Evolutionary conservation across 2,888 invertebrate species (phyloP), one percentile per base, ranked within the genome.

Genomic region (Nemotelus pantherinus): DNA sequence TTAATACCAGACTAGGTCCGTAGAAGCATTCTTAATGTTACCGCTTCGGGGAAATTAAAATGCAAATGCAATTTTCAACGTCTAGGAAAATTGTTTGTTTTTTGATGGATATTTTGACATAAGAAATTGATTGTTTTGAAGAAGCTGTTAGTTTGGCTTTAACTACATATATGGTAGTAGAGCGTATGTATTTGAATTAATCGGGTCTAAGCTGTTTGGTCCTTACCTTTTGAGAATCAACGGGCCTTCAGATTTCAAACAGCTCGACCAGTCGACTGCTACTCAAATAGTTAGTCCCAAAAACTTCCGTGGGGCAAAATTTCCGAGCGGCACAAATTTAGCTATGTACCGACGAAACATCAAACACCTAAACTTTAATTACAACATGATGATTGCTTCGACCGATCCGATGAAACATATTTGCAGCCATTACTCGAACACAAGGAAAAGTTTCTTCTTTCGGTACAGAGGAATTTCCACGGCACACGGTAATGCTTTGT

Each of bases 391-490:
- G 71, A 72, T 57, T 72, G 45, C 57, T 5, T 72, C 4, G 57
- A 9, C 7, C 7, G 41, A 39, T 7, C 57, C 45, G 71, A 45
- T 45, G 25, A 6, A 58, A 10, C 57, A 43, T 58, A 55, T 45
- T 45, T 25, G 25, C 57, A 72, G 44, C 45, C 71, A 72, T 72
- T 45, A 58, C 45, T 25, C n/a, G 58, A 47, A 25, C 71, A 25
- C 25, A 45, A 44, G 43, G 43, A 67, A 47, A 67, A 45, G 47
- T 47, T 58, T 57, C 58, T 72, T 72, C 71, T 58, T 72, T 72
- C 71, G 71, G 58, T 72, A 72, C 44, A 72, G 9, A 58, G 71
- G 57, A 72, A 58, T 72, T 72, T 72, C 57, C 71, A 58, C 45
- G 4, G 45, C 3, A 48, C 67, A 57, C 10, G 47, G 57, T 25